These are phyloP conservation scores for Meriones unguiculatus DNA, from an alignment of 2,113 vertebrate species.

Conservation along the genomic window DNA sequence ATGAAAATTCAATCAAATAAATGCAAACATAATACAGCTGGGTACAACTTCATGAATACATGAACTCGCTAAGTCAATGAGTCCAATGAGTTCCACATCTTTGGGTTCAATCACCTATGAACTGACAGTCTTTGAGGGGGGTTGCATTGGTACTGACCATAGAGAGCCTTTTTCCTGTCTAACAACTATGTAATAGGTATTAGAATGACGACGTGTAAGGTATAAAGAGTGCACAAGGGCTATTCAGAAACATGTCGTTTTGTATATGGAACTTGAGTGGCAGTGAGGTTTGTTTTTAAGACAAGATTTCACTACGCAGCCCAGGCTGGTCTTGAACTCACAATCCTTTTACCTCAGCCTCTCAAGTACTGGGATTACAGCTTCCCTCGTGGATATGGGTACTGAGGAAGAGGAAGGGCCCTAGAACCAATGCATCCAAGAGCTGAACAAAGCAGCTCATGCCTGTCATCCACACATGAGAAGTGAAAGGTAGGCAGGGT, in stretches of 20 bases:
- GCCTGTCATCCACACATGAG: background rate
- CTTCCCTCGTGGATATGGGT: background rate
- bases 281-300: background rate
- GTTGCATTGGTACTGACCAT: background rate
- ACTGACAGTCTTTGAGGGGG: background rate
- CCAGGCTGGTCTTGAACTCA: background rate
- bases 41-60: background rate
- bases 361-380: background rate
- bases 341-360: background rate
- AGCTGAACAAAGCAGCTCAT: background rate
- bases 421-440: background rate
- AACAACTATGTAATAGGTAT: background rate
- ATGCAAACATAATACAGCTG: background rate
- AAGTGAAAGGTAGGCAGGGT: background rate
- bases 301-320: background rate
- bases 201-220: background rate
- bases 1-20: slow-evolving; percentile 17
- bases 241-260: background rate
- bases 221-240: background rate
- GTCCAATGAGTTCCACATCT: background rate
- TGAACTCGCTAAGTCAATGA: background rate
- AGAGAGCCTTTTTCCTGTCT: background rate
- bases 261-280: background rate
- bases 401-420: background rate
- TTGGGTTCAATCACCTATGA: background rate